Evolutionary conservation across 2,797 vertebrate genomes (phyloP).

Genomic region (Arnoldichthys spilopterus): DNA sequence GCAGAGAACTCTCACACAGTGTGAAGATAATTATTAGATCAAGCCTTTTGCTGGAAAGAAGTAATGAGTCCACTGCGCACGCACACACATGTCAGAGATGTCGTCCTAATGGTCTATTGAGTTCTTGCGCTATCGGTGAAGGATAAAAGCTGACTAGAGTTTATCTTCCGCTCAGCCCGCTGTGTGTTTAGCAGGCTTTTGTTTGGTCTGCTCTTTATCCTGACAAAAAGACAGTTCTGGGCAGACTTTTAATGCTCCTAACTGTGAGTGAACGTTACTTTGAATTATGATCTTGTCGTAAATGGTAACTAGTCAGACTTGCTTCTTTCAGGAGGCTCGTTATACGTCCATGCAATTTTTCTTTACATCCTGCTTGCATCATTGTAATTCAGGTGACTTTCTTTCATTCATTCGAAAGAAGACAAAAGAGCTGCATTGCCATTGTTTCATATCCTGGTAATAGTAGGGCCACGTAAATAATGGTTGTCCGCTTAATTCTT

Average conservation of each 20-base stretch:
- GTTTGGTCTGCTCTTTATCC: neutral
- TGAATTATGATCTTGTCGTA: neutral
- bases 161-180: conserved; percentile 11
- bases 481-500: no score
- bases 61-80: conserved; percentile 20
- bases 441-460: neutral
- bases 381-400: neutral
- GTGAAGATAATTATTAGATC: conserved; percentile 3
- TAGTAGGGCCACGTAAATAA: no score
- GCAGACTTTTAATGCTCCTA: neutral
- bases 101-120: conserved; percentile 1
- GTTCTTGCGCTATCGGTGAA: conserved; percentile 18
- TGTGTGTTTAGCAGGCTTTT: conserved; percentile 4
- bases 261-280: neutral
- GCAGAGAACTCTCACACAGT: neutral
- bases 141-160: conserved; percentile 20
- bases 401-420: neutral
- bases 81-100: conserved; percentile 12
- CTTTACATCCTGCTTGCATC: neutral
- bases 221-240: neutral
- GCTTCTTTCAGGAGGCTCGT: neutral
- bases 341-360: no score
- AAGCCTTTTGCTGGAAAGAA: neutral
- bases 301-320: neutral
- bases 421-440: neutral